Base-by-base conservation (phyloP, 2,888 invertebrate species). In the Branchipolynoe longqiensis region DNA sequence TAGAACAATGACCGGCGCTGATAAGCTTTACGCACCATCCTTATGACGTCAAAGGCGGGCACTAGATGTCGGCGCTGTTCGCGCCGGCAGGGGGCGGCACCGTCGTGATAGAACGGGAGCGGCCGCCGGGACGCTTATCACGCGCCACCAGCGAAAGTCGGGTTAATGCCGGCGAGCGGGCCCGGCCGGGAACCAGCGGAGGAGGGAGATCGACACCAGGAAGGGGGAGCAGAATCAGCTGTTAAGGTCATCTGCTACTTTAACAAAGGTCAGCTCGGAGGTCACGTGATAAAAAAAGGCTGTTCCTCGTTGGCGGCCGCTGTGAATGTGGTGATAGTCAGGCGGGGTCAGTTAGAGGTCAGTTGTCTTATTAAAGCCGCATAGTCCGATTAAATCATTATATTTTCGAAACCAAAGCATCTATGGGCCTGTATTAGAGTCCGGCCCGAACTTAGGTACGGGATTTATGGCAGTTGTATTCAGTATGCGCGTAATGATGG, bases 161-260 rank as follows among this genome's bases (percentile, higher is more conserved):
- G 36, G 38, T 33, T 69, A 69, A 69, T 69, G 33, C 69, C 69
- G 36, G 28, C 62, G 22, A 62, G 62, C 56, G 25, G 56, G 56
- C 22, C 28, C 28, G 62, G 62, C 12, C 31, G 62, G 69, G 33
- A 14, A 22, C 69, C 69, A 22, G 36, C 25, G 18, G 33, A 38
- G 69, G 69, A 48, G 48, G n/a, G n/a, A n/a, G n/a, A n/a, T 18
- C 69, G 69, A 69, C 69, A 69, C 69, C 69, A 38, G 18, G 14
- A 69, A 69, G 69, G 69, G 33, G 69, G 38, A 4, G 36, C n/a
- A n/a, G n/a, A n/a, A n/a, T 14, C 69, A 69, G n/a, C 69, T 38
- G 69, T 69, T 38, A 69, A 69, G 69, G 69, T 69, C 69, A 69
- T 38, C 69, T 14, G 38, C 36, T 33, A 69, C 69, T 69, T 69